Percentiles rank a stretch among this genome's conserved stretches.
Conservation (phyloP, 92 coral and sea anemone species). For the Paragorgia papillata region DNA sequence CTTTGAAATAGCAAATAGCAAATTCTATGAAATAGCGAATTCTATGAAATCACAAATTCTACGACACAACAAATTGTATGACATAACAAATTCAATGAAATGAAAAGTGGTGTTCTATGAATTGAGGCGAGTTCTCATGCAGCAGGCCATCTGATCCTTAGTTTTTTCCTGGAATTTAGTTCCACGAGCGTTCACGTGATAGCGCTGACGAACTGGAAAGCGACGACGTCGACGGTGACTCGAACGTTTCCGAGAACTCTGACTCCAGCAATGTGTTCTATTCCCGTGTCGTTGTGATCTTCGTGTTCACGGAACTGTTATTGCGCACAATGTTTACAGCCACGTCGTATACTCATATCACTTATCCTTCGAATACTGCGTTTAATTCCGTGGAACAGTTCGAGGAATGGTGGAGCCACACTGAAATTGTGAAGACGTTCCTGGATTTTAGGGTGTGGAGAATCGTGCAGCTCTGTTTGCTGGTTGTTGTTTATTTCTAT, state of each 20-base stretch:
- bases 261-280: conserved; percentile 40
- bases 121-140: no score
- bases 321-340: conserved; percentile 68
- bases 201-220: conserved; percentile 24
- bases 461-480: conserved; percentile 60
- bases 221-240: not conserved
- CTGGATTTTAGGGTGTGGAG: conserved; percentile 66
- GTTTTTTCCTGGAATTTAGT: conserved; percentile 32
- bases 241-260: not conserved
- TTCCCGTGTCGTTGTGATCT: conserved; percentile 71
- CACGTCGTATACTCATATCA: conserved; percentile 33
- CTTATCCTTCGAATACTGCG: conserved; percentile 29
- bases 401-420: conserved; percentile 38
- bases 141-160: not conserved
- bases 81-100: no score
- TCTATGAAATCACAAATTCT: no score
- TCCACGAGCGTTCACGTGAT: conserved; percentile 23
- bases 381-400: conserved; percentile 21
- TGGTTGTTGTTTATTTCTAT: conserved; percentile 61
- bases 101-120: no score
- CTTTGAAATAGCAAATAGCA: no score
- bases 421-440: conserved; percentile 45
- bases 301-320: conserved; percentile 78
- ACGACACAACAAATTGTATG: no score
- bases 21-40: no score